Evolutionary conservation across 2,113 vertebrate genomes (phyloP).

Genomic region (Corvus moneduloides): DNA sequence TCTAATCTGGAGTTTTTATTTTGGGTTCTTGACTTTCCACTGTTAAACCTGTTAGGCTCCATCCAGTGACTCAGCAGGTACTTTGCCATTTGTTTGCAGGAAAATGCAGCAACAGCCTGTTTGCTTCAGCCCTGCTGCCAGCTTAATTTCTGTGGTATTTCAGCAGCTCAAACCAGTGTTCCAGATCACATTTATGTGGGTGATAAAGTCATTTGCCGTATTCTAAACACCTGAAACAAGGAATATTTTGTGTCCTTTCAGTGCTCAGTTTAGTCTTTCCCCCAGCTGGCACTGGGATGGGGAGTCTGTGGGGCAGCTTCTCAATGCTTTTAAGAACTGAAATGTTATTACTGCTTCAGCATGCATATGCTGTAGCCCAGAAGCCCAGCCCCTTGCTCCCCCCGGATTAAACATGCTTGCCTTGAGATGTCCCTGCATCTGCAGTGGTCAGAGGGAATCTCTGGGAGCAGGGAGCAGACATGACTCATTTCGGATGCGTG

Average conservation of each 20-base stretch:
- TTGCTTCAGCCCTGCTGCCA: background rate
- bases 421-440: background rate
- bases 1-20: background rate
- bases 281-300: background rate
- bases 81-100: background rate
- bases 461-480: background rate
- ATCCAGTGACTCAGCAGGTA: slow-evolving; percentile 27
- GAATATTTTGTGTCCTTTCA: background rate
- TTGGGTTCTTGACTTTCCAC: background rate
- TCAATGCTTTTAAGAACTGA: background rate
- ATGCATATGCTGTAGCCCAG: background rate
- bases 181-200: background rate
- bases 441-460: background rate
- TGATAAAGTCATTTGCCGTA: background rate
- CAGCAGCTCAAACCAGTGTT: background rate
- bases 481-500: background rate
- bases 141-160: background rate
- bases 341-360: background rate
- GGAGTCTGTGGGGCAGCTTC: background rate
- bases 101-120: background rate
- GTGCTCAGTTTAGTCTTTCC: background rate
- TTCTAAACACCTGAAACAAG: background rate
- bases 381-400: background rate
- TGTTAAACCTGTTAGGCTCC: background rate
- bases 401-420: rapidly evolving